phyloP scores from a whole-genome alignment of 2,797 vertebrate species.

The Sphaeramia orbicularis region DNA sequence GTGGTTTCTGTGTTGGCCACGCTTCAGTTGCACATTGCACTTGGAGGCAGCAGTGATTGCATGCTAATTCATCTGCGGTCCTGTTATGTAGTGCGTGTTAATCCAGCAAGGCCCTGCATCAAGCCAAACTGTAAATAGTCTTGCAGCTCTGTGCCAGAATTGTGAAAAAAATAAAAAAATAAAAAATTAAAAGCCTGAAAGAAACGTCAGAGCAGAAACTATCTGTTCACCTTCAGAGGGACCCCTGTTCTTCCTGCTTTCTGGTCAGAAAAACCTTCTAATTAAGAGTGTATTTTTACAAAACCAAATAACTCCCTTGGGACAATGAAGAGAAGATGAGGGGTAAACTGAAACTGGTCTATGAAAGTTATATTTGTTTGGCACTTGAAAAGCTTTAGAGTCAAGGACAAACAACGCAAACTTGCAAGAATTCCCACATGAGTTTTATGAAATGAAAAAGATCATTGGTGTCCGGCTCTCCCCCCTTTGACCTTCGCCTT shows the following conservation, averaged over 20 bases:
- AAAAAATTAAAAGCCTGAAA: constrained; percentile 17
- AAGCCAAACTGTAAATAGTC: constrained; percentile 81
- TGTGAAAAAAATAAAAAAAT: constrained; percentile 14
- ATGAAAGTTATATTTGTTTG: constrained; percentile 60
- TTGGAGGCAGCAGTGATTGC: constrained; percentile 71
- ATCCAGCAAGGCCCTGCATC: constrained; percentile 72
- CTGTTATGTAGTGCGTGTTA: constrained; percentile 72
- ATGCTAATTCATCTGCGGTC: constrained; percentile 73
- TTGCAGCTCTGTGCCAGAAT: constrained; percentile 61
- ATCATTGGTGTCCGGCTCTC: constrained; percentile 54
- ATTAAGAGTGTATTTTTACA: constrained; percentile 52
- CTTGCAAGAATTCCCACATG: constrained; percentile 54
- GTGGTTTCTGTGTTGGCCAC: constrained; percentile 66
- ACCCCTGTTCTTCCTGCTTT: constrained; percentile 28
- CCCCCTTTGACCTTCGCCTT: constrained; percentile 55
- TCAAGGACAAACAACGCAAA: constrained; percentile 49
- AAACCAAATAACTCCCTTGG: constrained; percentile 45
- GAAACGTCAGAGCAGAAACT: constrained; percentile 57
- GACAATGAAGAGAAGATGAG: constrained; percentile 37
- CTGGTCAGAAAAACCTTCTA: constrained; percentile 52
- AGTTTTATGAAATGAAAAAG: constrained; percentile 56
- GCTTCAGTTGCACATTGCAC: constrained; percentile 68
- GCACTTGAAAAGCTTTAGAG: constrained; percentile 12
- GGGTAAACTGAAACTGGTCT: constrained; percentile 47
- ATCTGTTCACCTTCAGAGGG: constrained; percentile 5